These are phyloP conservation scores for Drosophila lowei DNA, from an alignment of 1,140 invertebrate species.

Conservation along the genomic window DNA sequence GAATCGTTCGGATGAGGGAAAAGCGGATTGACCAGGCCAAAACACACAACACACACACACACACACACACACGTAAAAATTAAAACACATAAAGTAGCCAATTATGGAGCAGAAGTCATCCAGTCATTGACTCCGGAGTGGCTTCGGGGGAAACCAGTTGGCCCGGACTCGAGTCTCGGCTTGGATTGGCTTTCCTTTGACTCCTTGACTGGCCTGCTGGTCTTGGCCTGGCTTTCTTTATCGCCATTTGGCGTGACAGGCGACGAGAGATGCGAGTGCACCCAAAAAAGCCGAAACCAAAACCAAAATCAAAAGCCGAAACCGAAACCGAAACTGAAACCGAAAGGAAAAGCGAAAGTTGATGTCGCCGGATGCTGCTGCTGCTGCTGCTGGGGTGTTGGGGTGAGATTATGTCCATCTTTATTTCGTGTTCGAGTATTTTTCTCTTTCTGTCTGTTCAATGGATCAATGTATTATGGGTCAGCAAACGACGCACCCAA, in stretches of 20 bases:
- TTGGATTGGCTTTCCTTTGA: constrained; percentile 3
- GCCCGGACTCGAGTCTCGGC: constrained; percentile 3
- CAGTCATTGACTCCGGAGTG: constrained; percentile 55
- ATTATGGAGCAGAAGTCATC: constrained; percentile 65
- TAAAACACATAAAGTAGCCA: constrained; percentile 42
- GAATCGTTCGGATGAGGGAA: constrained; percentile 33
- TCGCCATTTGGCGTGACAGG: constrained; percentile 56
- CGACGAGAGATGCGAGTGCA: constrained; percentile 20
- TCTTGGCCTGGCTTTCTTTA: constrained; percentile 51
- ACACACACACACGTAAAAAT: constrained; percentile 2
- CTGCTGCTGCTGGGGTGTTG: constrained; percentile 13
- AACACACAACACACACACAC: constrained; percentile 15
- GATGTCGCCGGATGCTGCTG: constrained; percentile 63
- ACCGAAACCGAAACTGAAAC: constrained; percentile 10
- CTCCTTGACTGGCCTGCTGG: constrained; percentile 23
- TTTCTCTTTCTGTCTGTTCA: constrained; percentile 12
- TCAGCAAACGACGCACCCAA: constrained; percentile 45
- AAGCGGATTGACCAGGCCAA: constrained; percentile 27
- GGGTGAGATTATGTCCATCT: constrained; percentile 55
- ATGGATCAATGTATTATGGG: constrained; percentile 60
- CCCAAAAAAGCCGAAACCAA: constrained; percentile 22
- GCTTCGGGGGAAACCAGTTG: constrained; percentile 50
- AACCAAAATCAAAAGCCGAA: no score
- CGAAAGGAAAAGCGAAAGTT: constrained; percentile 69
- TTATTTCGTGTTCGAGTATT: constrained; percentile 16